Conservation (phyloP, 2,888 invertebrate genomes). For the Pegoplata infirma region DNA sequence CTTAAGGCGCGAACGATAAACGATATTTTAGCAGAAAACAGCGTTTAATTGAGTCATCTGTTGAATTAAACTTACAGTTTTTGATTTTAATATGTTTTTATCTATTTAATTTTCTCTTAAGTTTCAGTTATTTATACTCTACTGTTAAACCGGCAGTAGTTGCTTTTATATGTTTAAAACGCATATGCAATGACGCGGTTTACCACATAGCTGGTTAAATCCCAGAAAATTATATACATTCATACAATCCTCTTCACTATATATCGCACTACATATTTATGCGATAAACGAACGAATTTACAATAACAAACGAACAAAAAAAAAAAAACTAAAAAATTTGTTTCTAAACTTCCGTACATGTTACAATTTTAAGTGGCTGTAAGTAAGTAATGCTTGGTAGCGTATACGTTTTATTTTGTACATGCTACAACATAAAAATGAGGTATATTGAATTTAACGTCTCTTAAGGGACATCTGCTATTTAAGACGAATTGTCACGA, state of each 20-base stretch:
- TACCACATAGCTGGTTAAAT: conserved; percentile 59
- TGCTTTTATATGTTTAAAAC: conserved; percentile 52
- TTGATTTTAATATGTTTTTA: too few relatives aligned
- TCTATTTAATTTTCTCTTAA: too few relatives aligned
- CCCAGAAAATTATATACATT: conserved; percentile 58
- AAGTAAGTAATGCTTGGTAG: conserved; percentile 44
- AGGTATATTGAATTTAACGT: too few relatives aligned
- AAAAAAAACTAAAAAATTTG: conserved; percentile 22
- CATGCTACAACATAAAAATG: too few relatives aligned
- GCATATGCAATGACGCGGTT: conserved; percentile 61
- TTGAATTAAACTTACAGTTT: too few relatives aligned
- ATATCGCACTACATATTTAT: conserved; percentile 19
- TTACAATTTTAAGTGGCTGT: conserved; percentile 58
- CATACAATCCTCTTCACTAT: conserved; percentile 20
- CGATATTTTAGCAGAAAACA: too few relatives aligned
- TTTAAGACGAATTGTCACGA: too few relatives aligned
- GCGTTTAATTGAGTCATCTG: too few relatives aligned
- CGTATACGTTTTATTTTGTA: conserved; percentile 14
- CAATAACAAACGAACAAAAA: conserved; percentile 18
- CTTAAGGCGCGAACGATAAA: too few relatives aligned
- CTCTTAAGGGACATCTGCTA: too few relatives aligned
- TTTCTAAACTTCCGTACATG: conserved; percentile 55
- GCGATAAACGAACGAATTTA: conserved; percentile 39
- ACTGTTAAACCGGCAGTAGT: too few relatives aligned
- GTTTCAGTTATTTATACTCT: too few relatives aligned